Percentiles rank a stretch among this genome's conserved stretches.
Conservation (phyloP, 2,797 vertebrate species). For the Esox lucius region DNA sequence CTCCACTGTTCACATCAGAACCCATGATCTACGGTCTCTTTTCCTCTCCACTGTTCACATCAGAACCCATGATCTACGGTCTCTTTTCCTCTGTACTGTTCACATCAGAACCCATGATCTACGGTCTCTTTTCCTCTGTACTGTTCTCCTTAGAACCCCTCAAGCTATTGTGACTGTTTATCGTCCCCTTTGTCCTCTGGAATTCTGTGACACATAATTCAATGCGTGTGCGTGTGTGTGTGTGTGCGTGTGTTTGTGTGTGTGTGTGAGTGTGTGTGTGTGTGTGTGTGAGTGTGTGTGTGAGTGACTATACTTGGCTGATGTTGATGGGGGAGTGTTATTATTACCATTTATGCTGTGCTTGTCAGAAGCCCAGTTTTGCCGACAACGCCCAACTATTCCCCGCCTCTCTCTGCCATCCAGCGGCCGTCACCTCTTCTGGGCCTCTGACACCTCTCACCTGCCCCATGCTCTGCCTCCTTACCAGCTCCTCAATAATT, state of each 20-base stretch:
- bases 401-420: neutral
- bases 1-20: neutral
- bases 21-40: no score
- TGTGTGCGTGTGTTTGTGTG: no score
- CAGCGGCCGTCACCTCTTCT: neutral
- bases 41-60: neutral
- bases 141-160: constrained; percentile 1
- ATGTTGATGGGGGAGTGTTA: constrained; percentile 18
- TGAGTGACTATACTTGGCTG: neutral
- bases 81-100: no score
- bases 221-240: neutral
- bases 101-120: no score
- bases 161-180: neutral
- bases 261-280: neutral
- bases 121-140: neutral
- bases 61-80: neutral
- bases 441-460: constrained; percentile 48
- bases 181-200: constrained; percentile 10
- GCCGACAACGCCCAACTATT: constrained; percentile 39
- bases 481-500: constrained; percentile 75
- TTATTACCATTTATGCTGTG: constrained; percentile 27
- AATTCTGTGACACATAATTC: constrained; percentile 7
- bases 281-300: neutral
- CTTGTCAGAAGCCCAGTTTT: constrained; percentile 41
- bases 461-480: constrained; percentile 52